Conservation (phyloP, 2,797 vertebrate species). For the Moxostoma hubbsi region DNA sequence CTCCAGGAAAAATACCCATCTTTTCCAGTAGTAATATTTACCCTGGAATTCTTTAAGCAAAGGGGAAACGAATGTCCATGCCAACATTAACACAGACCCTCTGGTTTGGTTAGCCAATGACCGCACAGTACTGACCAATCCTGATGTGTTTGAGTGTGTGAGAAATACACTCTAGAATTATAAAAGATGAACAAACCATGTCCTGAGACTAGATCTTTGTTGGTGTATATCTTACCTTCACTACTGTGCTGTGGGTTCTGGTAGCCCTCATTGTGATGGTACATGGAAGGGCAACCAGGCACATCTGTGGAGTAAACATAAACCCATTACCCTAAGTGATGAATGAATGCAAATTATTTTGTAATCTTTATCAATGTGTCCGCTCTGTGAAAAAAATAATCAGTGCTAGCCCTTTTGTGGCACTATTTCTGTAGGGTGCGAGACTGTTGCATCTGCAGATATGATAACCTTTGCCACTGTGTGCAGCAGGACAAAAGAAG, state of each 20-base stretch:
- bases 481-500: conserved; percentile 63
- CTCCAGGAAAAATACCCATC: conserved; percentile 65
- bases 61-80: conserved; percentile 67
- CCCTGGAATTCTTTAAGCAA: conserved; percentile 75
- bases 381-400: background rate
- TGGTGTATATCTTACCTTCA: conserved; percentile 73
- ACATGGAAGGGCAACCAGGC: conserved; percentile 88
- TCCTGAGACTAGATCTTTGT: background rate
- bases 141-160: conserved; percentile 55
- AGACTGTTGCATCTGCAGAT: conserved; percentile 36
- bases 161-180: conserved; percentile 41
- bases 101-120: conserved; percentile 73
- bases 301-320: conserved; percentile 77
- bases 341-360: conserved; percentile 5
- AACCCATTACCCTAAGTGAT: background rate
- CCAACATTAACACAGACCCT: conserved; percentile 76
- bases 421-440: conserved; percentile 19
- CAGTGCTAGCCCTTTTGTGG: background rate
- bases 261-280: conserved; percentile 84
- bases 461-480: conserved; percentile 46
- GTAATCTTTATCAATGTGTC: background rate
- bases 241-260: conserved; percentile 75
- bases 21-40: conserved; percentile 79
- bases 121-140: conserved; percentile 67
- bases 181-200: background rate